A percentile compares a stretch with the other conserved stretches of the same genome.
Evolutionary conservation across 2,797 vertebrate species (phyloP).

Genomic region (Pipistrellus nathusii): DNA sequence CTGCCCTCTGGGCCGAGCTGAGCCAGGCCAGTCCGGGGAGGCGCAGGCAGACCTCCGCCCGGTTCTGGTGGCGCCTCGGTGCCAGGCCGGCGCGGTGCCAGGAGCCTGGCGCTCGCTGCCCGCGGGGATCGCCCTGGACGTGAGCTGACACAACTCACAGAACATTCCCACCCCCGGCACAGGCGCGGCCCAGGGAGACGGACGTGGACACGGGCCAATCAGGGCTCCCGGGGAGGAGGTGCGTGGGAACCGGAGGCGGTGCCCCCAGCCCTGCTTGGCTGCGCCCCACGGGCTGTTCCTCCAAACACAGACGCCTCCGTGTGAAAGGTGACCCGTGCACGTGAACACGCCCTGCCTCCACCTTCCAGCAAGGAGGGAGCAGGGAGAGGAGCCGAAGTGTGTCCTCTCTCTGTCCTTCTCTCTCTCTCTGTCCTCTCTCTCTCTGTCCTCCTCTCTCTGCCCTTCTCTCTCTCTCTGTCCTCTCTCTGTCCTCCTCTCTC

Average conservation of each 20-base stretch:
- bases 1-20: background rate
- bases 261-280: background rate
- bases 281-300: background rate
- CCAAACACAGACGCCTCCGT: accelerated
- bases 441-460: too few species aligned
- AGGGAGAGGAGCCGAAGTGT: too few species aligned
- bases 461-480: accelerated
- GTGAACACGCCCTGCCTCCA: accelerated
- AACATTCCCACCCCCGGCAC: background rate
- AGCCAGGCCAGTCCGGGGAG: background rate
- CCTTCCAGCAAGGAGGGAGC: too few species aligned
- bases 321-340: accelerated
- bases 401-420: too few species aligned
- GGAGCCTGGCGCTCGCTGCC: background rate
- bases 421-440: too few species aligned
- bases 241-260: background rate
- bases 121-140: background rate
- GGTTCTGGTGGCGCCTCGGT: accelerated
- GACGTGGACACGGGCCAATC: accelerated
- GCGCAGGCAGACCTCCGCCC: background rate
- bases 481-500: too few species aligned
- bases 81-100: background rate
- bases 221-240: background rate
- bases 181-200: background rate
- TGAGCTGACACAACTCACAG: accelerated